These are phyloP conservation scores for Yponomeuta malinellus DNA, from an alignment of 2,888 invertebrate species.

Conservation along the genomic window DNA sequence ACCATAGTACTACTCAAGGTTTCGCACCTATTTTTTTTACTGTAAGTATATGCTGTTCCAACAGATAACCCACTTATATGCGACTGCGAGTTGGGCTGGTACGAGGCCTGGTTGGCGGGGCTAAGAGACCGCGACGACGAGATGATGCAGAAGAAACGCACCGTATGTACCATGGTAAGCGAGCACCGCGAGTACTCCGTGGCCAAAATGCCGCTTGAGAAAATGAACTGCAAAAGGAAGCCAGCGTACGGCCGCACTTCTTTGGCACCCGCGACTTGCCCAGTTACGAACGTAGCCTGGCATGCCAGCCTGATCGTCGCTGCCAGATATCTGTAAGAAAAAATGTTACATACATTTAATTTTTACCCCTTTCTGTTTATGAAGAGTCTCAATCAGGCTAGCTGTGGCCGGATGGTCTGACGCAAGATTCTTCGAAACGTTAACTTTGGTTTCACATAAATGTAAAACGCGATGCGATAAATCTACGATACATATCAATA, in stretches of 20 bases:
- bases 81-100: slow-evolving; percentile 93
- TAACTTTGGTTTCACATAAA: slow-evolving; percentile 36
- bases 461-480: slow-evolving; percentile 59
- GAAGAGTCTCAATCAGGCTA: slow-evolving; percentile 52
- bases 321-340: slow-evolving; percentile 46
- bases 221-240: slow-evolving; percentile 89
- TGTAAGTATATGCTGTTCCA: background rate
- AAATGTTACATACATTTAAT: slow-evolving; percentile 21
- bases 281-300: slow-evolving; percentile 33
- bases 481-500: slow-evolving; percentile 73
- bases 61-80: slow-evolving; percentile 92
- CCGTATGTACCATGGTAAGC: slow-evolving; percentile 85
- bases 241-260: slow-evolving; percentile 58
- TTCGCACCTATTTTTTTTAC: too few relatives aligned
- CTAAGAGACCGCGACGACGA: slow-evolving; percentile 89
- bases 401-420: slow-evolving; percentile 70
- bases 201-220: slow-evolving; percentile 86
- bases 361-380: slow-evolving; percentile 34
- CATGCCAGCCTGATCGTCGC: slow-evolving; percentile 43
- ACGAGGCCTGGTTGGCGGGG: slow-evolving; percentile 86
- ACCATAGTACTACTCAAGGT: too few relatives aligned
- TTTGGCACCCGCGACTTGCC: slow-evolving; percentile 36
- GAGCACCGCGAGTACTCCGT: slow-evolving; percentile 90
- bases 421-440: slow-evolving; percentile 39
- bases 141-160: slow-evolving; percentile 91